Percentiles rank a stretch among this genome's conserved stretches.
Conservation (phyloP, 2,797 vertebrate species). For the Presbytis comata region DNA sequence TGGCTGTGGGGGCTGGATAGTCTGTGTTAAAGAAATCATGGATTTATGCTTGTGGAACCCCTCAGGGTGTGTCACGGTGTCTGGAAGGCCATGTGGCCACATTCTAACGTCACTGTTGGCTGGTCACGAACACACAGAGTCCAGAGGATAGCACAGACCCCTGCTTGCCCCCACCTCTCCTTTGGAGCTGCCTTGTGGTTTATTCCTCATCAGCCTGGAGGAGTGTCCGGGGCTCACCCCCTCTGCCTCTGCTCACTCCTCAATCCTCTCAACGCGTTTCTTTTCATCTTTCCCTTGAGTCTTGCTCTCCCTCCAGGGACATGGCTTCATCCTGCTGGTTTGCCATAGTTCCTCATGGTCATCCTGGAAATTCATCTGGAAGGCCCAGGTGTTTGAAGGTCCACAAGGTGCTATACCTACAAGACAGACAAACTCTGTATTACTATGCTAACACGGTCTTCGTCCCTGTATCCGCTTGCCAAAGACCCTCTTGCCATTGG, state of each 20-base stretch:
- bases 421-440: neutral
- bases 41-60: neutral
- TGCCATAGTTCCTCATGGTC: neutral
- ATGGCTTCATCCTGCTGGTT: neutral
- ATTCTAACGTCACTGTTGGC: neutral
- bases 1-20: neutral
- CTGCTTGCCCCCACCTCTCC: neutral
- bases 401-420: neutral
- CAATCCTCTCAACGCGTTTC: accelerated
- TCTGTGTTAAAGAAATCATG: accelerated
- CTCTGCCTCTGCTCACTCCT: neutral
- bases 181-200: neutral
- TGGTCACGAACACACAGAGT: neutral
- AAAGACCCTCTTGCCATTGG: neutral
- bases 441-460: neutral
- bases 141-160: neutral
- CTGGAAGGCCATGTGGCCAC: neutral
- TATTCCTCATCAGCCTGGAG: neutral
- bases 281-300: neutral
- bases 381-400: neutral
- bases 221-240: neutral
- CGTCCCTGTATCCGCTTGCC: neutral
- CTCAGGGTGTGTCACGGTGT: neutral
- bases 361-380: neutral
- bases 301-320: neutral